These are phyloP conservation scores for Stegodyphus dumicola DNA, from an alignment of 1,140 invertebrate species.

Conservation along the genomic window DNA sequence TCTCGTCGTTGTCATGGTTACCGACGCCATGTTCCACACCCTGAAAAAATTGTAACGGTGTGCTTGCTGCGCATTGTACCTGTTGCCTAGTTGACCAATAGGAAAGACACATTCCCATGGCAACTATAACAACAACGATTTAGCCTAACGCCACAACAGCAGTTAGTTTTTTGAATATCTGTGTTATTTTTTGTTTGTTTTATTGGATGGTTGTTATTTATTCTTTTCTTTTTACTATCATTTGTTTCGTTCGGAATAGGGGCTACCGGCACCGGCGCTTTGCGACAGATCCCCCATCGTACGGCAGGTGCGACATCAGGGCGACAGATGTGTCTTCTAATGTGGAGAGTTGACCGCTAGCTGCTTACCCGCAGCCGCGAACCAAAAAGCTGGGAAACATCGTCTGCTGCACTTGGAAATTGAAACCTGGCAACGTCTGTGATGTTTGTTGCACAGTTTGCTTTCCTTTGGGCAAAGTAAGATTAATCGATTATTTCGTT, in stretches of 20 bases:
- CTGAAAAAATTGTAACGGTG: slow-evolving; percentile 37
- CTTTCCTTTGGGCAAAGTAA: not conserved
- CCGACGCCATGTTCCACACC: slow-evolving; percentile 32
- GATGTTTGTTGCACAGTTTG: not conserved
- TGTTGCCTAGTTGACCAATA: slow-evolving; percentile 59
- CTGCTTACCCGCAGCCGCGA: slow-evolving; percentile 9
- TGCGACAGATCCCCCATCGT: slow-evolving; percentile 22
- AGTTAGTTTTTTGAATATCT: slow-evolving; percentile 50
- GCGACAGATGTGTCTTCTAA: slow-evolving; percentile 39
- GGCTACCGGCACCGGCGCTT: slow-evolving; percentile 5
- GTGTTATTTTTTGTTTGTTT: slow-evolving; percentile 57
- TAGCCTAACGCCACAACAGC: slow-evolving; percentile 41
- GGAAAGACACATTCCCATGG: slow-evolving; percentile 42
- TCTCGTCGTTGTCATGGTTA: slow-evolving; percentile 30
- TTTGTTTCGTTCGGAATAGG: slow-evolving; percentile 51
- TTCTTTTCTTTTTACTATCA: slow-evolving; percentile 42
- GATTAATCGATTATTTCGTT: not conserved
- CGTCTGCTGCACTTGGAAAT: slow-evolving; percentile 20
- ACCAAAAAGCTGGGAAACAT: slow-evolving; percentile 2
- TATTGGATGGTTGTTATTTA: slow-evolving; percentile 52
- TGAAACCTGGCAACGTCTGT: slow-evolving; percentile 42
- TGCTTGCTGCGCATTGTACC: slow-evolving; percentile 50
- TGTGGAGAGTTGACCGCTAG: not conserved
- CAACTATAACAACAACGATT: slow-evolving; percentile 60
- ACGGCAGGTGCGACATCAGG: slow-evolving; percentile 32